Evolutionary conservation across 1,140 invertebrate genomes (phyloP), one percentile per base, ranked within the genome.

Genomic region (Drosophila neocordata): DNA sequence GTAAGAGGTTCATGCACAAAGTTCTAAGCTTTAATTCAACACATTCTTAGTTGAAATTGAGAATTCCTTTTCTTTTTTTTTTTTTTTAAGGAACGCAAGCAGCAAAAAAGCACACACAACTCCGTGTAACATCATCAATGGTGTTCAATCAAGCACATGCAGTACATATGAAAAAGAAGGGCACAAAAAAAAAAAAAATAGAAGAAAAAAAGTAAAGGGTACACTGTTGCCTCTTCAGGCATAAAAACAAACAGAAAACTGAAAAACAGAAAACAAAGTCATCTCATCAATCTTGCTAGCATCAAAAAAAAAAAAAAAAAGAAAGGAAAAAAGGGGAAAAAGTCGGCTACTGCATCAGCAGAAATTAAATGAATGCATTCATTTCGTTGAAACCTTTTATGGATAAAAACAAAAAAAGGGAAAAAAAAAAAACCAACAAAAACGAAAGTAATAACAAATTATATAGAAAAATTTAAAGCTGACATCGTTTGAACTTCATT

Each of bases 101-200:
- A 27, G 6, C 4, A 8, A 35, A 7, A 34, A 15, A 72, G 59
- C 48, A 15, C 22, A 13, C 13, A 56, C n/a, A 22, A 22, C 15
- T 65, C 44, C 35, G 58, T 53, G 63, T 58, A 66, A 66, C 70
- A 66, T 73, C 62, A 73, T 73, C 62, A 73, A 53, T 66, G 57
- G 34, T 38, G 31, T 59, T 59, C 31, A 59, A 38, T 59, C 31
- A 59, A 59, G 37, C 37, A 52, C 20, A 68, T 58, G 38, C 34
- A 61, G 57, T 61, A 22, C 57, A 38, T 24, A 73, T 74, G 37
- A 73, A 56, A 56, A 56, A 56, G 41, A 48, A 48, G 41, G 41
- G 41, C 15, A 48, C 15, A 18, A 20, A 13, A 13, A 20, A 13
- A 48, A 2, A 18, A 48, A 2, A 18, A 15, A 44, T 15, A 18